Evolutionary conservation across 35 echinoderm and acorn worm species (phyloP).

Genomic region (Diadema setosum): DNA sequence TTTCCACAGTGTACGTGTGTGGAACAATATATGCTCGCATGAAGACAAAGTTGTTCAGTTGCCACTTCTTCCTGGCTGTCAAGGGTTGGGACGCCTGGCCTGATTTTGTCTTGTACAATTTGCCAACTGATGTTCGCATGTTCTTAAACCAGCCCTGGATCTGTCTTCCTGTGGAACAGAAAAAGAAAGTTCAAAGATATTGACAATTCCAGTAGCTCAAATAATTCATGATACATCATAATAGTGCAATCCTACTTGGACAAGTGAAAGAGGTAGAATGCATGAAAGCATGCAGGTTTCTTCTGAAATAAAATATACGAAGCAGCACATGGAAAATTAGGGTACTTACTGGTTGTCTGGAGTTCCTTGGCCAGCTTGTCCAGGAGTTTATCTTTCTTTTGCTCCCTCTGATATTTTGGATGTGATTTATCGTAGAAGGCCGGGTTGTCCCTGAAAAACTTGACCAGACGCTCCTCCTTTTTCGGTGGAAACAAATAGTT

Average conservation of each 20-base stretch:
- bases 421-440: neutral
- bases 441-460: slow-evolving; percentile 10
- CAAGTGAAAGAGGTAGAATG: too few species aligned
- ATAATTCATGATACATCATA: neutral
- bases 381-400: slow-evolving; percentile 6
- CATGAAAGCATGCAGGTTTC: too few species aligned
- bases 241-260: too few species aligned
- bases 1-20: neutral
- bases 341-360: neutral
- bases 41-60: too few species aligned
- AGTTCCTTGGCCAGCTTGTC: slow-evolving; percentile 8
- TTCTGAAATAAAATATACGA: neutral
- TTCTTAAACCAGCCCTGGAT: slow-evolving; percentile 19
- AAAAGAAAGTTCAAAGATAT: slow-evolving; percentile 12
- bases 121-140: neutral
- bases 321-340: neutral
- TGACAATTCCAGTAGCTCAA: neutral
- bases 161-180: slow-evolving; percentile 8
- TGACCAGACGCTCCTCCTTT: too few species aligned
- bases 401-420: neutral
- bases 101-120: neutral
- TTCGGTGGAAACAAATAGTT: too few species aligned
- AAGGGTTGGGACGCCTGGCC: neutral
- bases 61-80: neutral
- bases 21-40: neutral